Evolutionary conservation across 2,888 invertebrate species (phyloP), one percentile per base, ranked within the genome.

Genomic region (Apamea epomidion): DNA sequence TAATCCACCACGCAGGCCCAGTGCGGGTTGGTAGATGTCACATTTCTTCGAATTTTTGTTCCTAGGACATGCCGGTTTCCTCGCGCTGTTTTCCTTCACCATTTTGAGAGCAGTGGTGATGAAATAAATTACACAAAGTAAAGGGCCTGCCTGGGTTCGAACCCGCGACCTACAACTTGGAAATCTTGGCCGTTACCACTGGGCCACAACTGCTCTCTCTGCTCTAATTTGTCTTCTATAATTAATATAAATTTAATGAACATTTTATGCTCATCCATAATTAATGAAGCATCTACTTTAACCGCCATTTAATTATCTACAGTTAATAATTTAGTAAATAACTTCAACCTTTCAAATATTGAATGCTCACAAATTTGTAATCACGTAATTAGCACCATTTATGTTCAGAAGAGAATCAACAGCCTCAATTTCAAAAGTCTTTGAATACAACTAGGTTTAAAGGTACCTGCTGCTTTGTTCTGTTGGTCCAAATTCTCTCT

Each of bases 351-450:
- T 21, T 48, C 10, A 58, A 58, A 32, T 58, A 42, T 58, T 60
- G n/a, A n/a, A 60, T 74, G 21, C 21, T 12, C 37, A 1, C 5
- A 37, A 51, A 42, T 25, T 42, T 62, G 18, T n/a, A 32, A 67
- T 18, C n/a, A 77, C 10, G 16, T 60, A 48, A 70, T 75, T 68
- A 64, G 14, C 54, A 58, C 8, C 37, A 54, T 64, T 73, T 32
- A 67, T 67, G 21, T 76, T 58, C 3, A 37, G 42, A 42, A 54
- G 5, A 42, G 29, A 69, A 69, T 45, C n/a, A 29, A 69, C 21
- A 21, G 25, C 25, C 2, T 25, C 21, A 4, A 8, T 70, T 29
- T 70, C 14, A 21, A 69, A 48, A 32, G 71, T 25, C 16, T 25
- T 54, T 58, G 48, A 71, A 71, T 37, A 32, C 8, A 71, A 32